Base-by-base conservation (phyloP, 2,888 invertebrate species). In the Endotricha flammealis region DNA sequence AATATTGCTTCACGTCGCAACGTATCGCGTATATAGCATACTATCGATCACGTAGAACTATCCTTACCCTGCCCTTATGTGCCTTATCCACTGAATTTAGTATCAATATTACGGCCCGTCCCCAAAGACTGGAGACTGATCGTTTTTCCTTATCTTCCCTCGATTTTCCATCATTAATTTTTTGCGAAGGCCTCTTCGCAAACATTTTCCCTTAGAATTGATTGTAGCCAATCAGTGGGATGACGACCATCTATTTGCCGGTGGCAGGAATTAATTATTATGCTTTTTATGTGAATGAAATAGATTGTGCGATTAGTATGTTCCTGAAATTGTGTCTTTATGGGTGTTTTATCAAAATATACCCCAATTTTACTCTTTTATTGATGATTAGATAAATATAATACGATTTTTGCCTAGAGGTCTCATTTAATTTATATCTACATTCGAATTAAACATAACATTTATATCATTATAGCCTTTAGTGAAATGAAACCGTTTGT, bases 101-200 rank as follows among this genome's bases (percentile, higher is more conserved):
- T 68, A 69, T 63, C 68, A 61, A 68, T 66, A 67, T 59, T 52
- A 53, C 58, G 24, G 24, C 58, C 53, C 49, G 55, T 54, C 61
- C 62, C 57, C 45, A 33, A 48, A 34, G 50, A 38, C 44, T 32
- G 39, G 41, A 48, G 53, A 58, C 52, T 54, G 65, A 67, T 63
- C 54, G 61, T 62, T 65, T 64, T 55, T 50, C 61, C 64, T 62
- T 67, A 64, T 72, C 69, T 62, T 47, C 56, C 61, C 56, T 27
- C 53, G 57, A 64, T 71, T 66, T 66, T 60, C 65, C 57, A 65
- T 76, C 75, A 77, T 77, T 77, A 76, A 70, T 77, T 76, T 75
- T 74, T 76, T 71, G 53, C 57, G 50, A 54, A 41, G 30, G 31
- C 44, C 46, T 56, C 51, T 54, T 50, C 48, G 56, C 54, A 48